Evolutionary conservation across 2,113 vertebrate species (phyloP).

Genomic region (Zosterops hypoxanthus): DNA sequence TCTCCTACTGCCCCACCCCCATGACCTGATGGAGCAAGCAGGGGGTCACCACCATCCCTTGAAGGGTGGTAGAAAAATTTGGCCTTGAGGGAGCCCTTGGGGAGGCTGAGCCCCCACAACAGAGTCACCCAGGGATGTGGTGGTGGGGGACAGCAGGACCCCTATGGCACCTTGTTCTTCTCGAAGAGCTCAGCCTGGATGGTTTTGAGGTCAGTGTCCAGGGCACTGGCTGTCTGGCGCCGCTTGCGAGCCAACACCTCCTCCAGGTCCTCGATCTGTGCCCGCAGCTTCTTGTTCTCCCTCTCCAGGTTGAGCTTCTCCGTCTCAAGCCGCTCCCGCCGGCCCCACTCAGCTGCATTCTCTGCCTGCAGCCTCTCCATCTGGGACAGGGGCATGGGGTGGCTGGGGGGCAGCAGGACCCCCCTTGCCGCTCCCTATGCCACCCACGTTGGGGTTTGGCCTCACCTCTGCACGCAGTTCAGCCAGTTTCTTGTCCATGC

Average conservation of each 20-base stretch:
- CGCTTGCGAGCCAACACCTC: slow-evolving; percentile 90
- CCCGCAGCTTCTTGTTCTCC: slow-evolving; percentile 95
- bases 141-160: neutral
- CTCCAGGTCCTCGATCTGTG: slow-evolving; percentile 92
- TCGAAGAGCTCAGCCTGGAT: slow-evolving; percentile 93
- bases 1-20: neutral
- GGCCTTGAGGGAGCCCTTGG: neutral
- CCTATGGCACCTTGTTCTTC: slow-evolving; percentile 88
- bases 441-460: fast-evolving
- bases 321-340: slow-evolving; percentile 92
- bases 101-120: neutral
- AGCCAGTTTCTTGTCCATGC: slow-evolving; percentile 96
- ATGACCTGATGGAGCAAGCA: neutral
- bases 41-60: neutral
- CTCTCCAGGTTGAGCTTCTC: slow-evolving; percentile 94
- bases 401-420: neutral
- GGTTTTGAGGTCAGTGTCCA: slow-evolving; percentile 92
- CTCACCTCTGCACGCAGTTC: slow-evolving; percentile 92
- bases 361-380: slow-evolving; percentile 97
- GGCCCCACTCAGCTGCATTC: slow-evolving; percentile 94
- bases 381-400: slow-evolving; percentile 49
- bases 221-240: slow-evolving; percentile 86
- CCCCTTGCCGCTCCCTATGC: fast-evolving
- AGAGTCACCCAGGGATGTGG: neutral
- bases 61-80: neutral